These are phyloP conservation scores for Gambusia yucatana DNA, from an alignment of 2,797 vertebrate species.

Conservation along the genomic window DNA sequence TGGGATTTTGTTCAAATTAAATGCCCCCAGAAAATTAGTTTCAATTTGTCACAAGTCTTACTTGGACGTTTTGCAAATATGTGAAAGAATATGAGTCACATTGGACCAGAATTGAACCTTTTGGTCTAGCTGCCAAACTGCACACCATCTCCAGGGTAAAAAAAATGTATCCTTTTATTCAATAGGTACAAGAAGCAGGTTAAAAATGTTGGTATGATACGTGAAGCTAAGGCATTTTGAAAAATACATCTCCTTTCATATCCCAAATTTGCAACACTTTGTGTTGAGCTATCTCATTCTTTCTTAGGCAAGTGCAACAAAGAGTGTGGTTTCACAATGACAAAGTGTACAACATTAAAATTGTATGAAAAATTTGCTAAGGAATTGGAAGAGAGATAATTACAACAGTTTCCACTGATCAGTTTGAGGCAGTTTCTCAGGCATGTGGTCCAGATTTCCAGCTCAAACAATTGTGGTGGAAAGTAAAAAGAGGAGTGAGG, in stretches of 20 bases:
- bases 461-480: constrained; percentile 59
- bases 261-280: neutral
- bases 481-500: constrained; percentile 55
- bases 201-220: neutral
- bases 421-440: constrained; percentile 28
- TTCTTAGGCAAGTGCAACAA: neutral
- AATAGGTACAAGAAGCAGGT: neutral
- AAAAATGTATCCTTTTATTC: neutral
- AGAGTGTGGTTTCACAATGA: neutral
- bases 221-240: neutral
- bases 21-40: neutral
- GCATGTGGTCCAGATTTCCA: constrained; percentile 27
- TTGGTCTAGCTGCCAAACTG: neutral
- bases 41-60: neutral
- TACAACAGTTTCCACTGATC: constrained; percentile 39
- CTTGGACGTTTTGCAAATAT: neutral
- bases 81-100: neutral
- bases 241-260: neutral
- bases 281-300: neutral
- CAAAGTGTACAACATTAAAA: neutral
- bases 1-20: neutral
- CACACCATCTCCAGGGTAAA: neutral
- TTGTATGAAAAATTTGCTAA: neutral
- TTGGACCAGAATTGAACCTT: neutral
- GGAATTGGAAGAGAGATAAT: constrained; percentile 1